These are phyloP conservation scores for Phalanger gymnotis DNA, from an alignment of 2,797 vertebrate genomes.

Conservation along the genomic window DNA sequence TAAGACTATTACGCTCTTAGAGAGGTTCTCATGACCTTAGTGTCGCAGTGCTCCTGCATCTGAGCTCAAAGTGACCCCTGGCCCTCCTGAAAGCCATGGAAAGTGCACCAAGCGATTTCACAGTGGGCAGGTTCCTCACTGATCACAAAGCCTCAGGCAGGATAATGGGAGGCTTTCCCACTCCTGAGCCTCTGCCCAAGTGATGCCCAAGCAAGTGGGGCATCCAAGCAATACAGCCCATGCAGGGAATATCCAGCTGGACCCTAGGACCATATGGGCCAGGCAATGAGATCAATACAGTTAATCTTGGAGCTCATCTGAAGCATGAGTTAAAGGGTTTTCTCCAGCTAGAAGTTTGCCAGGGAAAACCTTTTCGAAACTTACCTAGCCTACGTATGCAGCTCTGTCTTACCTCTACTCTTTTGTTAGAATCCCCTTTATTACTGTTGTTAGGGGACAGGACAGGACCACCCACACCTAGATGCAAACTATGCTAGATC, in stretches of 20 bases:
- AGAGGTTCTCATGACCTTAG: constrained; percentile 80
- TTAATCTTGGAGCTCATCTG: not conserved
- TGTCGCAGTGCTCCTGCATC: constrained; percentile 50
- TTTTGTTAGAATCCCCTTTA: not conserved
- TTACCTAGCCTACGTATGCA: not conserved
- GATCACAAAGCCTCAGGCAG: constrained; percentile 31
- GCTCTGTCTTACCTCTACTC: not conserved
- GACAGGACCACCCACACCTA: not conserved
- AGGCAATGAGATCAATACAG: not conserved
- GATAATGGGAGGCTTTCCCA: not conserved
- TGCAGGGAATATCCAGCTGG: not conserved
- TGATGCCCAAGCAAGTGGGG: not conserved
- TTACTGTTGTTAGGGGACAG: not conserved
- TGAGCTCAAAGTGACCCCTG: constrained; percentile 62
- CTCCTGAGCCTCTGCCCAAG: rapidly evolving
- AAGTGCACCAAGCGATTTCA: constrained; percentile 34
- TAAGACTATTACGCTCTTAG: constrained; percentile 61
- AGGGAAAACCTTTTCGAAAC: not conserved
- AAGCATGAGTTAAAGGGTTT: not conserved
- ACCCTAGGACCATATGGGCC: not conserved
- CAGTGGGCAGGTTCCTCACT: not conserved
- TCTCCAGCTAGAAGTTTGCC: not conserved
- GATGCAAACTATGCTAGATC: not conserved
- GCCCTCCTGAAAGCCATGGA: not conserved
- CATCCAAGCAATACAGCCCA: not conserved